A percentile compares a stretch with the other conserved stretches of the same genome.
Conservation (phyloP, 2,113 vertebrate species). For the Campylomormyrus numenius region DNA sequence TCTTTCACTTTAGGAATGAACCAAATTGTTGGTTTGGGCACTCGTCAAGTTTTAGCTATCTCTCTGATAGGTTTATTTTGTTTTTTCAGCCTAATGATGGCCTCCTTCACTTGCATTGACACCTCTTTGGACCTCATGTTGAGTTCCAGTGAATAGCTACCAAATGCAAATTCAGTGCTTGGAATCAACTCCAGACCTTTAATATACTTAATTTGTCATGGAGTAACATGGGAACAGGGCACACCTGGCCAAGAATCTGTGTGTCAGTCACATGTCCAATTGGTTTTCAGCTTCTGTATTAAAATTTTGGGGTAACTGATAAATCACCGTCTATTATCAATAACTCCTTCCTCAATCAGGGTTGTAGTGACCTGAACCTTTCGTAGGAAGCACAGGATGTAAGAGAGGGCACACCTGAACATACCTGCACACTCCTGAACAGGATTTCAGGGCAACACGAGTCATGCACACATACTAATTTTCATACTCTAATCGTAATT, state of each 20-base stretch:
- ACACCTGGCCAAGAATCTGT: too few species aligned
- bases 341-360: neutral
- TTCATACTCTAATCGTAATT: neutral
- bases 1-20: neutral
- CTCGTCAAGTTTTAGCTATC: neutral
- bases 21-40: neutral
- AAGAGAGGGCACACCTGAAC: neutral
- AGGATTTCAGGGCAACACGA: neutral
- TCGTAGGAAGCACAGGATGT: neutral
- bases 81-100: too few species aligned
- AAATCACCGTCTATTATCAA: neutral
- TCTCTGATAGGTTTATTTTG: too few species aligned
- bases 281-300: neutral
- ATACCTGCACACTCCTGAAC: neutral
- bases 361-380: neutral
- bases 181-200: too few species aligned
- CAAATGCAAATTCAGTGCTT: too few species aligned
- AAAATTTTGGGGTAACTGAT: neutral
- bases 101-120: too few species aligned
- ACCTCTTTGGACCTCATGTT: too few species aligned
- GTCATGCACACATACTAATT: neutral
- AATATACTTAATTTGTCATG: too few species aligned
- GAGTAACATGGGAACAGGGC: too few species aligned
- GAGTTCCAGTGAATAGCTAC: too few species aligned
- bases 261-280: too few species aligned